Conservation (phyloP, 2,113 vertebrate species). For the Sander lucioperca region DNA sequence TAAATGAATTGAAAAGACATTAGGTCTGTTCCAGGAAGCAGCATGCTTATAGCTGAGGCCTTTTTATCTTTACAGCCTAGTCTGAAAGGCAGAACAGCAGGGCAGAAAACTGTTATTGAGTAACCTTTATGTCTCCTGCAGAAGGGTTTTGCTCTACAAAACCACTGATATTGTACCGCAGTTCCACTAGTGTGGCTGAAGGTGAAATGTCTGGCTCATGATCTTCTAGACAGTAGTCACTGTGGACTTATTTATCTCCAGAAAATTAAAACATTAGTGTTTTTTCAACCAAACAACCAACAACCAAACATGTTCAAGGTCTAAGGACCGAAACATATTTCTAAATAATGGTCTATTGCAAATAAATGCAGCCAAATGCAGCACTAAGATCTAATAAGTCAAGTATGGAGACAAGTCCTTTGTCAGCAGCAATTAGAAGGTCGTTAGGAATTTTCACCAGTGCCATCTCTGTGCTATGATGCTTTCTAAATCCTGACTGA, state of each 20-base stretch:
- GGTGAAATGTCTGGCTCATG: constrained; percentile 2
- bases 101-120: constrained; percentile 6
- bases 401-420: too few species aligned
- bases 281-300: neutral
- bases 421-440: too few species aligned
- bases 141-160: neutral
- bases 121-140: constrained; percentile 24
- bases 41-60: neutral
- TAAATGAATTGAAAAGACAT: constrained; percentile 33
- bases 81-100: constrained; percentile 28
- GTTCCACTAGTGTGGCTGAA: neutral
- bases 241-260: neutral
- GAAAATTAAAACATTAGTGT: too few species aligned
- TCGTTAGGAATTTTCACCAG: too few species aligned
- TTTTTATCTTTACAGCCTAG: neutral
- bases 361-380: too few species aligned
- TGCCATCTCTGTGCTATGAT: too few species aligned
- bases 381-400: too few species aligned
- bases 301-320: too few species aligned
- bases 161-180: neutral
- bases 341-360: too few species aligned
- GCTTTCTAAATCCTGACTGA: too few species aligned
- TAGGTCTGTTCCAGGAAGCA: constrained; percentile 37
- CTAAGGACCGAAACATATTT: too few species aligned
- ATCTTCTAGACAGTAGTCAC: neutral